Conservation (phyloP, 2,888 invertebrate species). For the Thymelicus acteon region DNA sequence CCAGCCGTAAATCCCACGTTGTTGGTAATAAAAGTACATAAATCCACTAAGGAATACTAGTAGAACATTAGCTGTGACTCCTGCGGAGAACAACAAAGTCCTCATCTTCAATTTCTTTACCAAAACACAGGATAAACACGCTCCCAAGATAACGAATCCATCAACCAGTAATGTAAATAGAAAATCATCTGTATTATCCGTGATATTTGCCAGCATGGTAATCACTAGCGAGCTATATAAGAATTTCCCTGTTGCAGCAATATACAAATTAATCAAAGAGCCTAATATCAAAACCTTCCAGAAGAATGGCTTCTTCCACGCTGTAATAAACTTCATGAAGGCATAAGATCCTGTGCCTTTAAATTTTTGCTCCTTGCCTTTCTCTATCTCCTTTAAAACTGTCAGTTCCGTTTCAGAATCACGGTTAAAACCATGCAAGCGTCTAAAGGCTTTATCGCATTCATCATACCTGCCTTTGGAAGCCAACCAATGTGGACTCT, state of each 20-base stretch:
- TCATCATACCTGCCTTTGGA: slow-evolving; percentile 44
- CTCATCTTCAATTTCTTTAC: slow-evolving; percentile 41
- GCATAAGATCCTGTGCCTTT: background rate
- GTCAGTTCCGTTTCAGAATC: slow-evolving; percentile 41
- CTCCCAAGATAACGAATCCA: slow-evolving; percentile 41
- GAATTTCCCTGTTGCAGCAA: slow-evolving; percentile 41
- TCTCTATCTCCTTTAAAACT: slow-evolving; percentile 43
- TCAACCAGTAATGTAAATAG: slow-evolving; percentile 42
- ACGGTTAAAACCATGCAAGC: slow-evolving; percentile 35
- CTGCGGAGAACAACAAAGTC: slow-evolving; percentile 40
- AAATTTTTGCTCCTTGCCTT: slow-evolving; percentile 32
- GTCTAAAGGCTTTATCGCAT: slow-evolving; percentile 35
- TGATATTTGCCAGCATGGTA: slow-evolving; percentile 44
- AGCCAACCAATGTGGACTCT: slow-evolving; percentile 48
- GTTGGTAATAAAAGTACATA: slow-evolving; percentile 39
- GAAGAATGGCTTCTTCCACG: slow-evolving; percentile 39
- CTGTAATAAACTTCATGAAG: slow-evolving; percentile 34
- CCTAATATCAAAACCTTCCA: slow-evolving; percentile 33
- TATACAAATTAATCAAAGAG: slow-evolving; percentile 37
- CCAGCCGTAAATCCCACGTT: slow-evolving; percentile 38
- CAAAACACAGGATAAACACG: slow-evolving; percentile 38
- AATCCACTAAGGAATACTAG: slow-evolving; percentile 38
- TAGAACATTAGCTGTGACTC: slow-evolving; percentile 38
- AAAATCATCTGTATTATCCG: slow-evolving; percentile 40
- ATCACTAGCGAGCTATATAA: slow-evolving; percentile 43